Conservation (phyloP, 2,113 vertebrate genomes). For the Alosa alosa region DNA sequence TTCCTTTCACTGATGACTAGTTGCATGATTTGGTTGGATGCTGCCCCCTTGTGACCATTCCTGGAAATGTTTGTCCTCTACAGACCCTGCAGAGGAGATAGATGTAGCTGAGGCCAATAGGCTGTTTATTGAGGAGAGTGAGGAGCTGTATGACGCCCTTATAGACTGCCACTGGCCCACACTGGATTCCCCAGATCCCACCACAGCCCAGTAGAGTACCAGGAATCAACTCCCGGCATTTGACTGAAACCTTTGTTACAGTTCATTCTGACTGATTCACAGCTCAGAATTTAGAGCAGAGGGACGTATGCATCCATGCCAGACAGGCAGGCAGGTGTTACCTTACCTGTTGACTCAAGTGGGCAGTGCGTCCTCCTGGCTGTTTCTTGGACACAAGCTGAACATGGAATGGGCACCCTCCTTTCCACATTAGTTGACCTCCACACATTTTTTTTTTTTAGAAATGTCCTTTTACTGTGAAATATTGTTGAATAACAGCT, state of each 20-base stretch:
- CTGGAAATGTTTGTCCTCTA: background rate
- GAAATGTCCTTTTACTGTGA: background rate
- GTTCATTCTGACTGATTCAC: background rate
- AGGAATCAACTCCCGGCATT: background rate
- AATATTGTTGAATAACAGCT: background rate
- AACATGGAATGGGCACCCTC: background rate
- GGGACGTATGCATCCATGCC: background rate
- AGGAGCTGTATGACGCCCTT: slow-evolving; percentile 82
- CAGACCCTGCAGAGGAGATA: slow-evolving; percentile 75
- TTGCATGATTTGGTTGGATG: background rate
- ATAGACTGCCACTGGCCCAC: slow-evolving; percentile 88
- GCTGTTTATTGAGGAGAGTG: slow-evolving; percentile 85
- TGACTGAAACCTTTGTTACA: background rate
- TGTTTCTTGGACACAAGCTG: background rate
- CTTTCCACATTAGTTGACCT: background rate
- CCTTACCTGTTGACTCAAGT: background rate
- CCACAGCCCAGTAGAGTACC: slow-evolving; percentile 39
- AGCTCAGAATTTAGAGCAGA: background rate
- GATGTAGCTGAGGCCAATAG: slow-evolving; percentile 81
- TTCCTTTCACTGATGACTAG: background rate
- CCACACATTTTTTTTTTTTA: background rate
- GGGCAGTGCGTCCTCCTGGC: background rate
- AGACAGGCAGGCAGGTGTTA: background rate
- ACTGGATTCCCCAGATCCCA: slow-evolving; percentile 77
- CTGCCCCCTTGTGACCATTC: background rate